Conservation (phyloP, 2,888 invertebrate species). For the Drosophila subsilvestris region DNA sequence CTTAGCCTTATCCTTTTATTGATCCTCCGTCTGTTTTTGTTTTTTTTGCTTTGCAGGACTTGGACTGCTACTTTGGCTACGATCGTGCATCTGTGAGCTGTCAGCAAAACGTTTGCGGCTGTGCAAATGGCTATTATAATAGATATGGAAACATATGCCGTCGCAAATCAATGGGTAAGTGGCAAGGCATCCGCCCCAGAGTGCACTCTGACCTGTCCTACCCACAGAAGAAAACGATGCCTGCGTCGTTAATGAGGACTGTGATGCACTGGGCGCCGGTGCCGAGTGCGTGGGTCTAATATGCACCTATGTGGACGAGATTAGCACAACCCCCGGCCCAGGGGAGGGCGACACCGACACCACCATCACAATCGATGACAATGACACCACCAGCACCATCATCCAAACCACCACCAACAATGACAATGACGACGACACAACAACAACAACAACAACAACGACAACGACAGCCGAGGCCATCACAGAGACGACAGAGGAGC, state of each 20-base stretch:
- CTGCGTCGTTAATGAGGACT: conserved; percentile 83
- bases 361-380: conserved; percentile 38
- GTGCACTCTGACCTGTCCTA: neutral
- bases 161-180: conserved; percentile 83
- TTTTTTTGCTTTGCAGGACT: too few species aligned
- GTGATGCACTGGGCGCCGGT: conserved; percentile 77
- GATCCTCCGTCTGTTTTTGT: neutral
- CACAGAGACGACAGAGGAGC: conserved; percentile 42
- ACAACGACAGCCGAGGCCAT: conserved; percentile 16
- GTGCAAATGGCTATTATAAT: conserved; percentile 83
- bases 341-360: conserved; percentile 4
- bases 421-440: conserved; percentile 40
- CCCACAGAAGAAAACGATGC: conserved; percentile 79
- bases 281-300: conserved; percentile 76
- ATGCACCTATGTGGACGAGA: conserved; percentile 72
- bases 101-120: conserved; percentile 81
- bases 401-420: conserved; percentile 32
- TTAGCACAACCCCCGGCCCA: conserved; percentile 28
- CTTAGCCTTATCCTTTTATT: too few species aligned
- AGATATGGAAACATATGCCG: conserved; percentile 84
- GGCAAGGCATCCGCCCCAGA: neutral
- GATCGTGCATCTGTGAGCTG: conserved; percentile 83
- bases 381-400: neutral
- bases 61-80: conserved; percentile 83
- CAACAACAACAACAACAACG: conserved; percentile 3